Base-by-base conservation (phyloP, 2,888 invertebrate species). In the Drosophila demipolita region DNA sequence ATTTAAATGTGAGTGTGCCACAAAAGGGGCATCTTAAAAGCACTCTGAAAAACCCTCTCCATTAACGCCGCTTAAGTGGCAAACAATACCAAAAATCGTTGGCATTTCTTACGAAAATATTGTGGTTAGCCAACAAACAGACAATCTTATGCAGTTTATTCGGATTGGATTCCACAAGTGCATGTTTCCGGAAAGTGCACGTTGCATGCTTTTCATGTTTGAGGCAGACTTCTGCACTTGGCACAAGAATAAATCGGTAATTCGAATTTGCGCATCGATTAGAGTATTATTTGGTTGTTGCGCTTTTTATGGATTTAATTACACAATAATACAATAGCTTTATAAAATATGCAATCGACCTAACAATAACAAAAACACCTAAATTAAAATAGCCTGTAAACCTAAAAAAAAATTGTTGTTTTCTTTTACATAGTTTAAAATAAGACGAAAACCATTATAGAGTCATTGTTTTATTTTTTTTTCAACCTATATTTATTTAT, bases 1-100 rank as follows among this genome's bases (percentile, higher is more conserved):
- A 65, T 65, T 59, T 3, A 58, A 29, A 40, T 53, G 40, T 40
- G 32, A 29, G 15, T 50, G 15, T 58, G 17, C 33, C 49, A 32
- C 38, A 38, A 23, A 20, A 23, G 15, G 20, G 33, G 6, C 36
- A 15, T 8, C 20, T 35, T 32, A 11, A 36, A 45, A 23, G 32
- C 12, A 29, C 11, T 17, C 36, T 7, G 33, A 23, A 38, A 23
- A 38, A 4, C 36, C n/a, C 29, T 20, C 5, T 33, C 29, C 53
- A 40, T 58, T 64, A 35, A 53, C 38, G 58, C 40, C 32, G 8
- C 20, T 23, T 45, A 57, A 57, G 32, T 12, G 29, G n/a, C 15
- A 32, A 17, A 20, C 15, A 45, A 15, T 20, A 17, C 32, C n/a
- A n/a, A 57, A 3, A 15, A 9, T 5, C 29, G 9, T 15, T 15